phyloP scores from a whole-genome alignment of 2,888 invertebrate genomes.

The Miltochrista miniata region DNA sequence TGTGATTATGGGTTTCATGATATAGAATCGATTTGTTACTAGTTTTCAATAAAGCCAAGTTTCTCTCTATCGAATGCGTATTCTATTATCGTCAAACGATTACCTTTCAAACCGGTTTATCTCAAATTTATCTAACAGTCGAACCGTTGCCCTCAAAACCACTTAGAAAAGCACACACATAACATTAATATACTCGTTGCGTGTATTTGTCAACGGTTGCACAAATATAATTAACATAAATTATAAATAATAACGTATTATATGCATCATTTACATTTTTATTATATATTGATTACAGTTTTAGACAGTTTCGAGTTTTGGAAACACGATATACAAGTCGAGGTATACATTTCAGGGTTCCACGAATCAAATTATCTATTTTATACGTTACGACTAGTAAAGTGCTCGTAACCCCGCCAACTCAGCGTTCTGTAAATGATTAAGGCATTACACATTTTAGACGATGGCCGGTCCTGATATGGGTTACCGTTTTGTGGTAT shows the following conservation, averaged over 20 bases:
- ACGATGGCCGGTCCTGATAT: too few species aligned
- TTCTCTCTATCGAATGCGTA: not conserved
- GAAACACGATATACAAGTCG: conserved; percentile 8
- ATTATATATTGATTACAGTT: conserved; percentile 37
- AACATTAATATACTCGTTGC: not conserved
- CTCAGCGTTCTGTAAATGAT: too few species aligned
- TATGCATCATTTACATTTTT: conserved; percentile 32
- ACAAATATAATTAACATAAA: conserved; percentile 27
- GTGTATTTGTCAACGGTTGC: conserved; percentile 32
- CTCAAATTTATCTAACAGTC: conserved; percentile 19
- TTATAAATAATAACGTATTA: conserved; percentile 29
- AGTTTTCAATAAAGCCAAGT: not conserved
- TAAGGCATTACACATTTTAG: too few species aligned
- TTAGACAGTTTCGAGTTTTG: conserved; percentile 18
- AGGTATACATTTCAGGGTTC: conserved; percentile 19
- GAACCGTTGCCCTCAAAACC: conserved; percentile 19
- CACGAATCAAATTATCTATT: not conserved
- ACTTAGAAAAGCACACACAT: conserved; percentile 13
- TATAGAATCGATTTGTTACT: not conserved
- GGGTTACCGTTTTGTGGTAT: too few species aligned
- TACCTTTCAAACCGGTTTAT: conserved; percentile 23
- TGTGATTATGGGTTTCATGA: too few species aligned
- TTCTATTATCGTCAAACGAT: not conserved
- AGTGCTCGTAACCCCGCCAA: too few species aligned
- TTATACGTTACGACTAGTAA: too few species aligned